A percentile compares a stretch with the other conserved stretches of the same genome.
These are phyloP conservation scores for Agrochola lychnidis DNA, from an alignment of 2,888 invertebrate genomes.

Conservation along the genomic window DNA sequence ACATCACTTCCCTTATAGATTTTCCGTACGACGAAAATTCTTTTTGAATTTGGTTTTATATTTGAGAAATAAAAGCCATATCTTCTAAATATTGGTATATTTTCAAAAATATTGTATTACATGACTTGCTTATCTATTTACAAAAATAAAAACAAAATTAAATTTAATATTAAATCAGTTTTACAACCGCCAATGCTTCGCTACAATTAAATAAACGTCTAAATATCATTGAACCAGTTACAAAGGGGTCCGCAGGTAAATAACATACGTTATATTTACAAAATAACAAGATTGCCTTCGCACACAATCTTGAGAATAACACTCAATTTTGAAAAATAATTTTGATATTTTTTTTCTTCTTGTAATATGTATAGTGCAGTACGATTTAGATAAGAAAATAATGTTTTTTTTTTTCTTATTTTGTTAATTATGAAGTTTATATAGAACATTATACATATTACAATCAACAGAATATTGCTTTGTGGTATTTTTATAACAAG, in stretches of 20 bases:
- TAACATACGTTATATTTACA: conserved; percentile 69
- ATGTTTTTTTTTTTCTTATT: conserved; percentile 24
- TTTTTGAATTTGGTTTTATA: not conserved
- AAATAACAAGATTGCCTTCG: conserved; percentile 53
- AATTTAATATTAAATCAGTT: conserved; percentile 76
- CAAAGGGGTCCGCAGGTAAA: conserved; percentile 39
- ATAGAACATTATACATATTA: conserved; percentile 57
- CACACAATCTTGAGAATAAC: conserved; percentile 50
- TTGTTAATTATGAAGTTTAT: conserved; percentile 23
- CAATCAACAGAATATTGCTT: conserved; percentile 48
- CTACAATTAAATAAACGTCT: conserved; percentile 70
- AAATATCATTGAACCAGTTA: conserved; percentile 60
- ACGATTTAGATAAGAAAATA: conserved; percentile 59
- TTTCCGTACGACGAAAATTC: not conserved
- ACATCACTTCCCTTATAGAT: too few species aligned
- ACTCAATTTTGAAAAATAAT: conserved; percentile 55
- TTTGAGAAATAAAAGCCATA: conserved; percentile 66
- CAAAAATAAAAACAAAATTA: conserved; percentile 85
- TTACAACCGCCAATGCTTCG: conserved; percentile 73
- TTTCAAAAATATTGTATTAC: conserved; percentile 90
- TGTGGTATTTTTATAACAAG: conserved; percentile 39
- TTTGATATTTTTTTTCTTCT: conserved; percentile 38
- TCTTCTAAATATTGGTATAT: conserved; percentile 90
- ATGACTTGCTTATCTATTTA: conserved; percentile 90
- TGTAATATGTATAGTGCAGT: conserved; percentile 58